Evolutionary conservation across 2,113 vertebrate genomes (phyloP).

Genomic region (Forbesichthys papilliferus): DNA sequence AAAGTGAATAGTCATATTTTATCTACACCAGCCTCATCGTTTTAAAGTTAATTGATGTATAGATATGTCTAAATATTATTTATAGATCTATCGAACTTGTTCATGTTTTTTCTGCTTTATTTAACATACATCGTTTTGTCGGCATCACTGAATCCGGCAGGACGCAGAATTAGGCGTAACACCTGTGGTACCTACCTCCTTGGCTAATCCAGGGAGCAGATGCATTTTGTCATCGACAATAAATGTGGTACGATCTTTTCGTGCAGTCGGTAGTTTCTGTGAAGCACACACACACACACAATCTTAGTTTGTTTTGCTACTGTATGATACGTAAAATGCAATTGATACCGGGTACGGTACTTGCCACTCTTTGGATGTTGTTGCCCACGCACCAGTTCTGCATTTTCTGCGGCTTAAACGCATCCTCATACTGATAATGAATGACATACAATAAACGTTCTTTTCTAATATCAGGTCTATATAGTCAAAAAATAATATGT

Average conservation of each 20-base stretch:
- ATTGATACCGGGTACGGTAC: background rate
- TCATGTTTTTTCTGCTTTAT: background rate
- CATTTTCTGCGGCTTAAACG: conserved; percentile 66
- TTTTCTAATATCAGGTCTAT: no score
- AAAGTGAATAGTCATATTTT: background rate
- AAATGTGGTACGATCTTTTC: conserved; percentile 60
- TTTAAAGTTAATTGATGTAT: background rate
- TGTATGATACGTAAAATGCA: background rate
- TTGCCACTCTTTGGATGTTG: conserved; percentile 56
- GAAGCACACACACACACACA: background rate
- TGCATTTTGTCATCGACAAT: conserved; percentile 70
- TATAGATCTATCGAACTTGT: no score
- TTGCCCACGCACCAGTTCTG: conserved; percentile 73
- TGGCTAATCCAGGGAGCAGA: conserved; percentile 64
- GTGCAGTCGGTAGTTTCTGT: conserved; percentile 56
- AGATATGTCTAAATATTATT: no score
- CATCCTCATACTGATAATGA: conserved; percentile 63
- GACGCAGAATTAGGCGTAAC: no score
- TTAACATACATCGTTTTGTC: no score
- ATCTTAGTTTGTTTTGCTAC: background rate
- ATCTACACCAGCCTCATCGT: background rate
- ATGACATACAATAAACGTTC: background rate
- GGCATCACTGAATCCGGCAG: background rate
- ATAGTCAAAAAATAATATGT: background rate
- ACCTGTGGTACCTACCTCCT: conserved; percentile 42